Evolutionary conservation across 2,113 vertebrate genomes (phyloP), one percentile per base, ranked within the genome.

Genomic region (Fulmarus glacialis): DNA sequence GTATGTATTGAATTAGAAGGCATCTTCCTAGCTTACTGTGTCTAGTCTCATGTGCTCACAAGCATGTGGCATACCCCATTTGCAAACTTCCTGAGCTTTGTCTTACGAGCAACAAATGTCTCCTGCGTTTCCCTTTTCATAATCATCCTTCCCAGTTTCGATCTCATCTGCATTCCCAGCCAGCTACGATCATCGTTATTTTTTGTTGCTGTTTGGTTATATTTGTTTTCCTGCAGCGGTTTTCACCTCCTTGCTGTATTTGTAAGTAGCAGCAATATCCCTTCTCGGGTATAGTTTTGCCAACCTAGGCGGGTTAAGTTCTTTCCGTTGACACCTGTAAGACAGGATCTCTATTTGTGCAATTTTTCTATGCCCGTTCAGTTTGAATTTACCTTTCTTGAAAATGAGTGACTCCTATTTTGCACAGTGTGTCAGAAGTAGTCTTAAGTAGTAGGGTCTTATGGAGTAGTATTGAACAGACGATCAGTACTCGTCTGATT

Each of bases 61-160:
- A 20, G 22, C 12, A 2, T 3, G 2, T 11, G 43, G 22, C 8
- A 8, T n/a, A 17, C 9, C 20, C 8, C 13, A 1, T 43, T 21
- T 12, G 15, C 29, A 45, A 90, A 42, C n/a, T 50, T 23, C 15
- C 27, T 21, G 64, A 42, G 38, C 5, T 82, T 22, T 77, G 29
- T 66, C 8, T 52, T n/a, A 11, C 0, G 36, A 79, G 58, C 48
- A 86, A 5, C 6, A n/a, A 59, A 67, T 12, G 6, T n/a, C 58
- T 90, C 24, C 48, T 88, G 48, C 24, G 11, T 80, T 77, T 53
- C 30, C 8, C 21, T 21, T 83, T 77, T 50, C 10, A 6, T 15
- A 43, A 13, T 59, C 14, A 7, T 64, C 56, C 56, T 56, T 64
- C 40, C 6, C 47, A 22, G 2, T 66, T 64, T 64, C 58, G 55